Base-by-base conservation (phyloP, 2,888 invertebrate genomes). In the Papilio elwesi region DNA sequence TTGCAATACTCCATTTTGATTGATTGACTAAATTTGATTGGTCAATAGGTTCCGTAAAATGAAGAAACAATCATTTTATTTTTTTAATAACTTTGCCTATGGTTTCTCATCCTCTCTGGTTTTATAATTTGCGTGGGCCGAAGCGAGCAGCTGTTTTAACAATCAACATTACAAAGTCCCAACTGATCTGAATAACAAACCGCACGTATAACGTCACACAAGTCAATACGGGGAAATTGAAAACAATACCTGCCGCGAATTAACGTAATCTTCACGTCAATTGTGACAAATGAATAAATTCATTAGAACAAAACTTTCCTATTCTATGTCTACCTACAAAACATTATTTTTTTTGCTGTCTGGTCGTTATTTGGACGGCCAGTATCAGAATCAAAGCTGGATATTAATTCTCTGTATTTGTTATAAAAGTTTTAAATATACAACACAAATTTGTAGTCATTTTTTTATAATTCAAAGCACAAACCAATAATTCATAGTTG, bases 101-200 rank as follows among this genome's bases (percentile, higher is more conserved):
- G 4, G 26, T 26, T 26, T 26, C 26, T 26, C 26, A 43, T 43
- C 8, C 43, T 43, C n/a, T 57, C 57, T 57, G 57, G 36, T 57
- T 59, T 59, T 26, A 38, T 59, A 38, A 59, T 59, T 38, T 16
- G 10, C 16, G 53, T 3, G 11, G 4, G 51, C 13, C 36, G 36
- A 7, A 43, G 9, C 57, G 38, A 38, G 1, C 53, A 67, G 47
- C 59, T 68, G 68, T 68, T 68, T 36, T 38, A 49, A 48, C 68
- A n/a, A 63, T 63, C 52, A 70, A 51, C 62, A 69, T 69, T 38
- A 55, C 43, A 55, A 48, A 68, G 66, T 53, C 6, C 48, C 47
- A 53, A 62, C 63, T 64, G 63, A 70, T 70, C 47, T 52, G 55
- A 65, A 64, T 65, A 70, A 70, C 70, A 70, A 55, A 36, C 36